Evolutionary conservation across 2,888 invertebrate genomes (phyloP).

Genomic region (Polydrusus cervinus): DNA sequence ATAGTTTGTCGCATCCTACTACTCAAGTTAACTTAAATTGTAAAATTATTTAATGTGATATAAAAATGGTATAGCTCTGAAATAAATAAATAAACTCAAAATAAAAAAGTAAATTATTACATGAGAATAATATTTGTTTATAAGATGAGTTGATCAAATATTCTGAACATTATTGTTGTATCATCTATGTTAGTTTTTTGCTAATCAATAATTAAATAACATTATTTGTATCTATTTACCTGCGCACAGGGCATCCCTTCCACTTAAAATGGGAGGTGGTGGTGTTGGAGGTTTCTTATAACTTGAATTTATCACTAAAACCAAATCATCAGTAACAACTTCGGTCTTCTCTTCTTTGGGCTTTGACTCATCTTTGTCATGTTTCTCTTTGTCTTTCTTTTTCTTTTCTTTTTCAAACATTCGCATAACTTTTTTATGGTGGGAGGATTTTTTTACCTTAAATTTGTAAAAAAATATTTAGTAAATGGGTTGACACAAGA

Average conservation of each 20-base stretch:
- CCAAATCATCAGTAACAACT: slow-evolving; percentile 81
- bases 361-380: slow-evolving; percentile 65
- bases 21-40: no score
- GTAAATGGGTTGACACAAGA: no score
- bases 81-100: no score
- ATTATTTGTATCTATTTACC: slow-evolving; percentile 66
- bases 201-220: no score
- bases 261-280: slow-evolving; percentile 78
- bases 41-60: no score
- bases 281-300: slow-evolving; percentile 67
- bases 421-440: slow-evolving; percentile 91
- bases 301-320: slow-evolving; percentile 73
- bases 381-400: slow-evolving; percentile 73
- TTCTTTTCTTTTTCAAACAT: slow-evolving; percentile 86
- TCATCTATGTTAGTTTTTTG: no score
- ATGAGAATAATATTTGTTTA: no score
- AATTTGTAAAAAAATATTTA: slow-evolving; percentile 71
- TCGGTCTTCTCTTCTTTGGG: slow-evolving; percentile 76
- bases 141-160: no score
- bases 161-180: no score
- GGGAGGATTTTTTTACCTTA: slow-evolving; percentile 95
- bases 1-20: no score
- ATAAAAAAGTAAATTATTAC: no score
- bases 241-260: slow-evolving; percentile 88
- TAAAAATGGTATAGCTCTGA: no score